A percentile compares a stretch with the other conserved stretches of the same genome.
These are phyloP conservation scores for Pipistrellus pipistrellus DNA, from an alignment of 2,797 vertebrate genomes.

Conservation along the genomic window DNA sequence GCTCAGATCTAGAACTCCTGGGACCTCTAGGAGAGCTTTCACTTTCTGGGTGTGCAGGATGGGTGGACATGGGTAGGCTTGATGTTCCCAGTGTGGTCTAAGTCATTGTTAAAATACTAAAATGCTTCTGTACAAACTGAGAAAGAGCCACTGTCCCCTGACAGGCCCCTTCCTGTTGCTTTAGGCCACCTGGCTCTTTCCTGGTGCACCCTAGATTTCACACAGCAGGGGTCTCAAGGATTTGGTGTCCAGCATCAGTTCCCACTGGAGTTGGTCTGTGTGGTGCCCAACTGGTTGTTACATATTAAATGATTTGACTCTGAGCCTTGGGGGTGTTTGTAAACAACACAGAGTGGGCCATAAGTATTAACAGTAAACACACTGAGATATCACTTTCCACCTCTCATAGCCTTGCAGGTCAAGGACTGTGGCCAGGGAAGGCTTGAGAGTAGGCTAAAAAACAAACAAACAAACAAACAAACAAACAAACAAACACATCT, in stretches of 20 bases:
- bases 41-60: background rate
- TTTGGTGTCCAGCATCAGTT: background rate
- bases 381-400: background rate
- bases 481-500: background rate
- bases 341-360: background rate
- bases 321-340: background rate
- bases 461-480: background rate
- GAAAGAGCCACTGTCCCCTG: background rate
- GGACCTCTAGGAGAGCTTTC: background rate
- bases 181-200: background rate
- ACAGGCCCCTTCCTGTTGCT: background rate
- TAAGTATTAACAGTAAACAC: background rate
- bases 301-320: background rate
- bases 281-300: background rate
- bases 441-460: background rate
- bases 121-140: background rate
- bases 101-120: slow-evolving; percentile 8
- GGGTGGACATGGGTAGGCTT: background rate
- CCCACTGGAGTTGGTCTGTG: background rate
- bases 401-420: background rate
- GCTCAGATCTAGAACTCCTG: background rate
- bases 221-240: background rate
- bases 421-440: background rate
- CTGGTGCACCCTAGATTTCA: background rate
- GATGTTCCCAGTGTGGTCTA: background rate